Evolutionary conservation across 2,888 invertebrate genomes (phyloP), one percentile per base, ranked within the genome.

Genomic region (Strigamia maritima): DNA sequence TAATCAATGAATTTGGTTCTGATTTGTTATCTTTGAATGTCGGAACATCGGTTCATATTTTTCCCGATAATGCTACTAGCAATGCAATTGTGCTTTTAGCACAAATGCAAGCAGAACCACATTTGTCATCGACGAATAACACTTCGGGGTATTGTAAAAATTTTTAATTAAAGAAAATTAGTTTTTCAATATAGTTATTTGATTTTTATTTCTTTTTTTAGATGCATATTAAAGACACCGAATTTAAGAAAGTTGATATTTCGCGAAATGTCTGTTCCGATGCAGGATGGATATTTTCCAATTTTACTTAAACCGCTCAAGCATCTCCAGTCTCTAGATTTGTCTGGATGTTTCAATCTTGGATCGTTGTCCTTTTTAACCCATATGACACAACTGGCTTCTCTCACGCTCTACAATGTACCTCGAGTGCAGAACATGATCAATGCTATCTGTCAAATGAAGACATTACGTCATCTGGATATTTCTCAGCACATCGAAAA

Each of bases 321-420:
- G 8, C 88, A 89, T 79, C 87, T 94, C 76, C 90, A 90, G 4
- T 90, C 92, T 84, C 86, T 94, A 81, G 93, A 94, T 84, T 86
- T 94, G 49, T 92, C 92, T 0, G 90, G 90, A 82, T 92, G 91
- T 84, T 87, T 87, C 80, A 88, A 90, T 35, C 86, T 90, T 26
- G 89, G 89, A n/a, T 89, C 90, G 81, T 89, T 94, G 80, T 89
- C 90, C 83, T 92, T 91, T 84, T 87, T 93, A 35, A 87, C 88
- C 78, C 89, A 90, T 82, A 86, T 94, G 82, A 89, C 89, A 38
- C 90, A 91, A 83, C 87, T 97, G 81, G 88, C 89, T 26, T 92
- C 92, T 1, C 87, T 97, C 19, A 90, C 93, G 82, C 87, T 97
- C 75, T 93, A 94, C 85, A 93, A 94, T 87, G 93, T 95, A 4